These are phyloP conservation scores for Trichogramma pretiosum DNA, from an alignment of 1,140 invertebrate genomes.

Conservation along the genomic window DNA sequence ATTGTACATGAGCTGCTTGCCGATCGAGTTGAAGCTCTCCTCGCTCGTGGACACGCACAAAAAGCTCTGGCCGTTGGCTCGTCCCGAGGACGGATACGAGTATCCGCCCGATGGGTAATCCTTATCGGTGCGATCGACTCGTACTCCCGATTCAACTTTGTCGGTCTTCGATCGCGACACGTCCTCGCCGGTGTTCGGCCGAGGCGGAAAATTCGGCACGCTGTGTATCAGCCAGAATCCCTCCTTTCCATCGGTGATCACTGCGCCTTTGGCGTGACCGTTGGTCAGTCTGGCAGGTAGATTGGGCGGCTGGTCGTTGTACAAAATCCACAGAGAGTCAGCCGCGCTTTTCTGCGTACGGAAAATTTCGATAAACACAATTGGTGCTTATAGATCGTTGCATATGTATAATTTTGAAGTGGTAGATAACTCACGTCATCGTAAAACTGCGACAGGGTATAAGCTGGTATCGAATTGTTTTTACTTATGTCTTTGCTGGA, in stretches of 20 bases:
- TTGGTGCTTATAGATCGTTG: not conserved
- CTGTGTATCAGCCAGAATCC: constrained; percentile 90
- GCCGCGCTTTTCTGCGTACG: constrained; percentile 23
- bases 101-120: constrained; percentile 46
- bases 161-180: constrained; percentile 20
- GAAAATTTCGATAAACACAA: constrained; percentile 12
- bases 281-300: constrained; percentile 44
- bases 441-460: constrained; percentile 62
- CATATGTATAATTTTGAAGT: constrained; percentile 8
- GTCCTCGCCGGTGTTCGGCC: constrained; percentile 35
- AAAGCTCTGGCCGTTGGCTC: constrained; percentile 74
- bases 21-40: constrained; percentile 59
- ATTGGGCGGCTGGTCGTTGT: constrained; percentile 76
- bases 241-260: constrained; percentile 59
- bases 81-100: constrained; percentile 63
- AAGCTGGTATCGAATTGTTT: constrained; percentile 61
- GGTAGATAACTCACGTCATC: constrained; percentile 37
- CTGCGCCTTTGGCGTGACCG: constrained; percentile 79
- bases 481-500: constrained; percentile 60
- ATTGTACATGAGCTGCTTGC: constrained; percentile 65
- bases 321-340: constrained; percentile 55
- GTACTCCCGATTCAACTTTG: not conserved
- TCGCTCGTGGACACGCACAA: constrained; percentile 69
- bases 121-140: not conserved
- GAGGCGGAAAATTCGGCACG: constrained; percentile 71